Evolutionary conservation across 2,888 invertebrate genomes (phyloP).

Genomic region (Drosophila dives): DNA sequence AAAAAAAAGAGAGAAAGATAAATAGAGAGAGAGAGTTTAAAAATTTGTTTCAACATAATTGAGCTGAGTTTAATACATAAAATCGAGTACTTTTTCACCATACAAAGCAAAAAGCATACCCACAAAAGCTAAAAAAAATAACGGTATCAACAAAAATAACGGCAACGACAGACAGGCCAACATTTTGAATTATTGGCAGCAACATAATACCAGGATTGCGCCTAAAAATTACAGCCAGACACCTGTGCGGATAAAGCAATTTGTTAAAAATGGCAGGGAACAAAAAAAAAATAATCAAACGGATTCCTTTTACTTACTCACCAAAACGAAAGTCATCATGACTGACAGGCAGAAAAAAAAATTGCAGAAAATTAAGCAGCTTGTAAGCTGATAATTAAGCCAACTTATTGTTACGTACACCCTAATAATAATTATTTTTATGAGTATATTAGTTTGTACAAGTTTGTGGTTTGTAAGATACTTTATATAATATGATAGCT

Average conservation of each 20-base stretch:
- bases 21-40: constrained; percentile 8
- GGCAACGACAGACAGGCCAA: constrained; percentile 23
- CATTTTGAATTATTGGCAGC: constrained; percentile 64
- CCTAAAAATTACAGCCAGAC: constrained; percentile 16
- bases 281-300: constrained; percentile 16
- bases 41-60: constrained; percentile 26
- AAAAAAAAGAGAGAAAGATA: background rate
- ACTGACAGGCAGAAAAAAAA: constrained; percentile 26
- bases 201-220: constrained; percentile 48
- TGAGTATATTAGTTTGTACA: background rate
- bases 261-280: constrained; percentile 16
- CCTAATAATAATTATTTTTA: background rate
- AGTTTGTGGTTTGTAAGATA: background rate
- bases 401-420: background rate
- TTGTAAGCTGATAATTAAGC: constrained; percentile 21
- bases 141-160: background rate
- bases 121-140: background rate
- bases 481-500: background rate
- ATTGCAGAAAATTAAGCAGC: constrained; percentile 1
- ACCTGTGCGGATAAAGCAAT: constrained; percentile 65
- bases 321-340: constrained; percentile 23
- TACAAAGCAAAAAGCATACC: constrained; percentile 13
- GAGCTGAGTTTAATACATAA: constrained; percentile 17
- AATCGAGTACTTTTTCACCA: constrained; percentile 20
- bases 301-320: constrained; percentile 12